These are phyloP conservation scores for Molothrus ater DNA, from an alignment of 2,797 vertebrate species.

Conservation along the genomic window DNA sequence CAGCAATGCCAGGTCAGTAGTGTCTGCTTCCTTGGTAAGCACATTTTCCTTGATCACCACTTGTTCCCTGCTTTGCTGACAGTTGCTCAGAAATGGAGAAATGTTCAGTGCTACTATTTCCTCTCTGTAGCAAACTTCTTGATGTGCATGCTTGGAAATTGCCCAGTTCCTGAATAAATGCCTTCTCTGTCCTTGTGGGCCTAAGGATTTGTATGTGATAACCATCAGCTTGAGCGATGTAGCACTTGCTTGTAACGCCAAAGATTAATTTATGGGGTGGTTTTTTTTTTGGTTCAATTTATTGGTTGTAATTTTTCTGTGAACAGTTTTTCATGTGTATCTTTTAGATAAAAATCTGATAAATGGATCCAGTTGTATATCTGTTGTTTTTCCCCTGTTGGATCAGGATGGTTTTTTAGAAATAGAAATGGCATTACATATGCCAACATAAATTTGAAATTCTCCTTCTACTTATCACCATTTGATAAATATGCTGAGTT, in stretches of 20 bases:
- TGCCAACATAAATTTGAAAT: neutral
- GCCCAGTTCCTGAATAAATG: neutral
- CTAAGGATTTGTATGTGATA: neutral
- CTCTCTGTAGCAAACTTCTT: neutral
- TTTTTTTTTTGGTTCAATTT: neutral
- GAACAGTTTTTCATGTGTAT: neutral
- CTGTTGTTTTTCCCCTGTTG: neutral
- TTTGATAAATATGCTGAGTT: neutral
- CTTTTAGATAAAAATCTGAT: neutral
- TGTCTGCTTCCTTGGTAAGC: neutral
- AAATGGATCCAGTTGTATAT: neutral
- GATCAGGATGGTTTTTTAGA: neutral
- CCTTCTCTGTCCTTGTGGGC: neutral
- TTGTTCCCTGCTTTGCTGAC: neutral
- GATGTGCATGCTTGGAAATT: neutral
- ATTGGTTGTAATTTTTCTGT: neutral
- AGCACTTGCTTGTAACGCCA: neutral
- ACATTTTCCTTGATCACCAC: neutral
- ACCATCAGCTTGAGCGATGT: neutral
- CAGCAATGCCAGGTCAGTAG: neutral
- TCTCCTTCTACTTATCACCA: neutral
- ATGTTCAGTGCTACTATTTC: neutral
- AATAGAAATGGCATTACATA: neutral
- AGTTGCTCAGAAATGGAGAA: neutral
- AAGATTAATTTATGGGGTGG: neutral